phyloP scores from a whole-genome alignment of 2,113 vertebrate genomes.

The Rattus norvegicus region GRCr8 NC_086029.1:59779501-59780000 shows the following conservation, averaged over 20 bases:
- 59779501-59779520: slow-evolving; percentile 36
- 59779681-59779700: slow-evolving; percentile 29
- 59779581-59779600: slow-evolving; percentile 39
- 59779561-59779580: slow-evolving; percentile 43
- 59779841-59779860: slow-evolving; percentile 54
- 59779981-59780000: neutral
- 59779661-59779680: slow-evolving; percentile 40
- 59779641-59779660: slow-evolving; percentile 72
- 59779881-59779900: slow-evolving; percentile 20
- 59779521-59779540: neutral
- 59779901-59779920: neutral
- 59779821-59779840: slow-evolving; percentile 39
- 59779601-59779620: slow-evolving; percentile 18
- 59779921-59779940: slow-evolving; percentile 51
- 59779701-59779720: slow-evolving; percentile 12
- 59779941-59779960: slow-evolving; percentile 41
- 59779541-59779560: slow-evolving; percentile 10
- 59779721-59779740: slow-evolving; percentile 33
- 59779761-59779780: neutral
- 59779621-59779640: slow-evolving; percentile 40
- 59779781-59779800: neutral
- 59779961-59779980: slow-evolving; percentile 39
- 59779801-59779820: slow-evolving; percentile 51
- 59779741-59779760: neutral
- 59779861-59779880: slow-evolving; percentile 35